These are phyloP conservation scores for Oscheius sp. DNA, from an alignment of 2,888 invertebrate species.

Conservation along the genomic window DNA sequence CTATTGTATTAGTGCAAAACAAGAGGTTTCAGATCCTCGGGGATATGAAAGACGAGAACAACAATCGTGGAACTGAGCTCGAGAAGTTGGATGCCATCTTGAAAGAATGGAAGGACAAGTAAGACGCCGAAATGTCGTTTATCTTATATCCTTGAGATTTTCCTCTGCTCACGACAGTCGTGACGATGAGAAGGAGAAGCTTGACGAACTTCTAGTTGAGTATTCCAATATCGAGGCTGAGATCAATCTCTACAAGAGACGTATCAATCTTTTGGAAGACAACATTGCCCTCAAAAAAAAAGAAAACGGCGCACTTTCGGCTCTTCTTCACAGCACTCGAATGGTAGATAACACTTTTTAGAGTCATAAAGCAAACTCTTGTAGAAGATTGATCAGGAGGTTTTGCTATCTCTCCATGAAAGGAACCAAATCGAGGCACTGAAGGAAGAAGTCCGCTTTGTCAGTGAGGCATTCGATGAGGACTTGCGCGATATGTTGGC, in stretches of 20 bases:
- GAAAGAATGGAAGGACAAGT: constrained; percentile 26
- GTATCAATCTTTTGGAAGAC: constrained; percentile 60
- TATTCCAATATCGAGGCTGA: constrained; percentile 38
- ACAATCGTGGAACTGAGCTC: not conserved
- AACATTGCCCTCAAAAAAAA: constrained; percentile 73
- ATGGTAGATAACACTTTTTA: constrained; percentile 3
- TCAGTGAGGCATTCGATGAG: constrained; percentile 24
- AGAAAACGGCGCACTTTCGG: constrained; percentile 63
- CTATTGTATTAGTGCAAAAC: too few species aligned
- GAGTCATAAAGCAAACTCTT: not conserved
- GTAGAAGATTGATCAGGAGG: constrained; percentile 32
- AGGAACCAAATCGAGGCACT: constrained; percentile 21
- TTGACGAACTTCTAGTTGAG: constrained; percentile 75
- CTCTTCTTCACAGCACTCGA: constrained; percentile 9
- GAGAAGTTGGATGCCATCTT: constrained; percentile 18
- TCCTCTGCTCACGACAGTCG: constrained; percentile 68
- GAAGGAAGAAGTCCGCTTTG: constrained; percentile 24
- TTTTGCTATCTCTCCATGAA: constrained; percentile 12
- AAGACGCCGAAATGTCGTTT: too few species aligned
- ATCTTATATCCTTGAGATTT: constrained; percentile 54
- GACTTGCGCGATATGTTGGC: constrained; percentile 76
- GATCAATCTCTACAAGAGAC: constrained; percentile 73
- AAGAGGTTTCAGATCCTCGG: constrained; percentile 7
- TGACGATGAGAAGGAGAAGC: constrained; percentile 70
- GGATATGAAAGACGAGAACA: constrained; percentile 12